Conservation (phyloP, 2,888 invertebrate genomes). For the Drosophila cognata region DNA sequence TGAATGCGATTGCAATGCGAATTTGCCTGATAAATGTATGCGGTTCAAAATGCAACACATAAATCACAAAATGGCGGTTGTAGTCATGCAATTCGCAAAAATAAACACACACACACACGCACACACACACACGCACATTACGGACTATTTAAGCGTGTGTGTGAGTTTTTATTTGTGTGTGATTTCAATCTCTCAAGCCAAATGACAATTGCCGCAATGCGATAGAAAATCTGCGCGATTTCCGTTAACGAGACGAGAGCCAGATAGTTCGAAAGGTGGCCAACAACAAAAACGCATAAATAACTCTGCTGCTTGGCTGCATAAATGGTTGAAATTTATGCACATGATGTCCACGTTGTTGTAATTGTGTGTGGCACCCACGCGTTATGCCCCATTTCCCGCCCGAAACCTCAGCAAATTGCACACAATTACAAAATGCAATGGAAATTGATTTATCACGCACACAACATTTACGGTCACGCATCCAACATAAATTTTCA, state of each 20-base stretch:
- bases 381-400: not conserved
- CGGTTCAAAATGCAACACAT: constrained; percentile 66
- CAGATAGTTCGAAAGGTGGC: constrained; percentile 37
- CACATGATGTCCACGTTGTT: constrained; percentile 27
- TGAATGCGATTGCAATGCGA: constrained; percentile 55
- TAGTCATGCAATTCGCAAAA: constrained; percentile 59
- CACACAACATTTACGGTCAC: constrained; percentile 77
- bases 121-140: constrained; percentile 16
- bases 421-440: constrained; percentile 78
- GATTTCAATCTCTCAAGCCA: constrained; percentile 75
- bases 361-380: constrained; percentile 11
- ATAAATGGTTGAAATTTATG: constrained; percentile 71
- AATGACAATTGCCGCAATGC: constrained; percentile 73
- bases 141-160: constrained; percentile 3
- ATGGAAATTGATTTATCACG: constrained; percentile 79
- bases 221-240: constrained; percentile 69
- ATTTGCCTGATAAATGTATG: constrained; percentile 55
- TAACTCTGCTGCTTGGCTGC: constrained; percentile 50
- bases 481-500: constrained; percentile 77
- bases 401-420: constrained; percentile 47
- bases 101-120: constrained; percentile 17
- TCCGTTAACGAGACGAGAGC: constrained; percentile 54
- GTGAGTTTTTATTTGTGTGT: constrained; percentile 14
- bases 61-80: constrained; percentile 67
- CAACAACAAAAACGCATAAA: constrained; percentile 59